phyloP scores from a whole-genome alignment of 2,113 vertebrate species.

The Rhynchomys soricoides region DNA sequence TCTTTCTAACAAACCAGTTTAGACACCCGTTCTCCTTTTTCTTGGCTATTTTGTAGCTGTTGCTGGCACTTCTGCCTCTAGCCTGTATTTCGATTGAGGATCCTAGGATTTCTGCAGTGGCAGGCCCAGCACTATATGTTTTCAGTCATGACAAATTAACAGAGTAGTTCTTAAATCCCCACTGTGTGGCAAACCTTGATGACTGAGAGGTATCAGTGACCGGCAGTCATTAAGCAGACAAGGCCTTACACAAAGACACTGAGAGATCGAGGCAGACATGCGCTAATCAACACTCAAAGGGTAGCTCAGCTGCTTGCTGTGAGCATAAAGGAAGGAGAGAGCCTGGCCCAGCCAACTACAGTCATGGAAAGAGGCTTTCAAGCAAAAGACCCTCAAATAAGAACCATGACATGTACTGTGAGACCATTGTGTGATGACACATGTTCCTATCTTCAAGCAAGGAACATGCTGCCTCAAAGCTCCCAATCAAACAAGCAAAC shows the following conservation, averaged over 20 bases:
- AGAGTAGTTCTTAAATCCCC: background rate
- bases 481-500: background rate
- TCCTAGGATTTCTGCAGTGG: background rate
- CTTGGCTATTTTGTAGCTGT: background rate
- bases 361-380: slow-evolving; percentile 50
- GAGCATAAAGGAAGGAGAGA: slow-evolving; percentile 23
- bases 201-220: slow-evolving; percentile 45
- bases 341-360: accelerated
- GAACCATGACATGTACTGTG: background rate
- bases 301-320: slow-evolving; percentile 9
- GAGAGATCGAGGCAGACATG: slow-evolving; percentile 54
- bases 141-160: background rate
- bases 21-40: background rate
- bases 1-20: slow-evolving; percentile 51
- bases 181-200: background rate
- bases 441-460: slow-evolving; percentile 12
- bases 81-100: background rate
- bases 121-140: background rate
- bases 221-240: slow-evolving; percentile 49
- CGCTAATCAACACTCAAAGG: slow-evolving; percentile 56
- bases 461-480: background rate
- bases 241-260: slow-evolving; percentile 40
- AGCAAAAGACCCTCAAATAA: background rate
- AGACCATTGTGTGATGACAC: background rate
- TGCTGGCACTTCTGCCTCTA: background rate